Evolutionary conservation across 2,797 vertebrate species (phyloP).

Genomic region (Peromyscus eremicus): DNA sequence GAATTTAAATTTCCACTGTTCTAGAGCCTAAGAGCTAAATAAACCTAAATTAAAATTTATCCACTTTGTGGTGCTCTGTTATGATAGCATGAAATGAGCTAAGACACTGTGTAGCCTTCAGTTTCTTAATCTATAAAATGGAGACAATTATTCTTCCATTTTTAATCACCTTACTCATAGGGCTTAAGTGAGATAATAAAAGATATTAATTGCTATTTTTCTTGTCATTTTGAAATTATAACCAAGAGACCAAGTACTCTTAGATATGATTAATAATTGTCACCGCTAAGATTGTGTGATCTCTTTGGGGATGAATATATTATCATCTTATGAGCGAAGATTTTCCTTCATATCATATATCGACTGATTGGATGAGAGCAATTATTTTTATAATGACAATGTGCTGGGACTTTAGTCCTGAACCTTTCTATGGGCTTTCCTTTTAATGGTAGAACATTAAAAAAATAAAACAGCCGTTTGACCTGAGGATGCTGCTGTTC

Average conservation of each 20-base stretch:
- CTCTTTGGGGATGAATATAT: slow-evolving; percentile 33
- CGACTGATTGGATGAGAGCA: neutral
- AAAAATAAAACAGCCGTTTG: neutral
- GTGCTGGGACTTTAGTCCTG: neutral
- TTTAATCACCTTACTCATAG: slow-evolving; percentile 17
- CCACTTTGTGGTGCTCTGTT: neutral
- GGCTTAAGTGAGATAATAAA: slow-evolving; percentile 40
- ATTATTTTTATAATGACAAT: neutral
- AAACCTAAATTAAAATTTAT: neutral
- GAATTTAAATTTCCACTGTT: neutral
- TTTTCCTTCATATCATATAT: neutral
- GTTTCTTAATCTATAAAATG: slow-evolving; percentile 13
- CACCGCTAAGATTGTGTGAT: neutral
- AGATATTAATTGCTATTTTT: slow-evolving; percentile 40
- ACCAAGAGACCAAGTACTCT: slow-evolving; percentile 18
- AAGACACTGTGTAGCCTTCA: neutral
- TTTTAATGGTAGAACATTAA: neutral
- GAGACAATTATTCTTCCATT: slow-evolving; percentile 32
- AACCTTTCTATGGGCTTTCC: neutral
- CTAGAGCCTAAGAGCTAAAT: neutral
- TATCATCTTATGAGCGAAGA: neutral
- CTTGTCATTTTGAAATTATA: slow-evolving; percentile 46
- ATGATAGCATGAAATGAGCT: neutral
- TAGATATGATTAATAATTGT: slow-evolving; percentile 13
- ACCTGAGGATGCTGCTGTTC: neutral